phyloP scores from a whole-genome alignment of 2,797 vertebrate genomes.

The Chaetophractus vellerosus region DNA sequence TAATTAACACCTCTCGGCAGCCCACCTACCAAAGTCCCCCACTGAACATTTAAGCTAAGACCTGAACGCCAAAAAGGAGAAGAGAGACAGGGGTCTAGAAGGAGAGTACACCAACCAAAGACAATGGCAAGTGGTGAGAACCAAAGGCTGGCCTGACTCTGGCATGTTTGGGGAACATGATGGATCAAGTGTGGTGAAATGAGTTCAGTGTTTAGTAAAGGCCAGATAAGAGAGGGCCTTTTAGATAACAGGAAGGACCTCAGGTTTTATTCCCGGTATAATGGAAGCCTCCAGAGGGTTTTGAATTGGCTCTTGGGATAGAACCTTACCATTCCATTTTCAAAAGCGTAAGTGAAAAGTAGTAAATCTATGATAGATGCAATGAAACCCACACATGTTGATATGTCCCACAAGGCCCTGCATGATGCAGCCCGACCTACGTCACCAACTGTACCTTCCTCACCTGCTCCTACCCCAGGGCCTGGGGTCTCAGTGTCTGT shows the following conservation, averaged over 20 bases:
- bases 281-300: background rate
- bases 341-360: background rate
- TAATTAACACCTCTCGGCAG: background rate
- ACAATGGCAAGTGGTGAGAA: background rate
- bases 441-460: background rate
- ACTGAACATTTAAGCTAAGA: background rate
- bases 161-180: accelerated
- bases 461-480: too few species aligned
- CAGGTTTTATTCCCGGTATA: background rate
- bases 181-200: accelerated
- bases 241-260: background rate
- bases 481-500: background rate
- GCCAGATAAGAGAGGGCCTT: too few species aligned
- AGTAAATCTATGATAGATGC: background rate
- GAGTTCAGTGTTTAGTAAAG: background rate
- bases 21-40: background rate
- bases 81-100: background rate
- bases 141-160: too few species aligned
- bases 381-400: background rate
- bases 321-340: background rate
- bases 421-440: accelerated
- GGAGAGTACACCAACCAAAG: background rate
- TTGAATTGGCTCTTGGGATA: background rate
- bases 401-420: background rate
- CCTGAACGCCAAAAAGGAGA: background rate